A percentile compares a stretch with the other conserved stretches of the same genome.
These are phyloP conservation scores for Cepaea hortensis DNA, from an alignment of 2,888 invertebrate genomes.

Conservation along the genomic window DNA sequence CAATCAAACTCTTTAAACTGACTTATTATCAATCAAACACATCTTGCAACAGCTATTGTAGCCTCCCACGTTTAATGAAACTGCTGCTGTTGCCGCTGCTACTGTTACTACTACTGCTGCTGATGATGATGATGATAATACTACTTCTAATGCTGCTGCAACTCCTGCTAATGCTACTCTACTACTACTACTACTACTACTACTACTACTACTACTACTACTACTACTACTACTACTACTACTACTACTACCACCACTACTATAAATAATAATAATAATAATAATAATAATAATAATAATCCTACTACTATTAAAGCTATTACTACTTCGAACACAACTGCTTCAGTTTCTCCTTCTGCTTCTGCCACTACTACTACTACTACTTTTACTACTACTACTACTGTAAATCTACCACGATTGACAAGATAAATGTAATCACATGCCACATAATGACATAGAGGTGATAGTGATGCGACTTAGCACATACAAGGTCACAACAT, in stretches of 20 bases:
- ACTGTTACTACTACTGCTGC: not conserved
- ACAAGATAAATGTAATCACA: no score
- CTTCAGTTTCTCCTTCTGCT: not conserved
- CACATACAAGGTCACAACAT: no score
- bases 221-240: not conserved
- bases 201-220: slow-evolving; percentile 5
- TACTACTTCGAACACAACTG: not conserved
- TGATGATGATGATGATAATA: no score
- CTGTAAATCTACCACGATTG: no score
- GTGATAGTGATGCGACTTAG: no score
- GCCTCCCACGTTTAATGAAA: not conserved
- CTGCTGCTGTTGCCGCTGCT: not conserved
- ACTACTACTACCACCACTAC: not conserved
- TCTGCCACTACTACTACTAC: no score
- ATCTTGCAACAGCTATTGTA: not conserved
- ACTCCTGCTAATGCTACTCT: no score
- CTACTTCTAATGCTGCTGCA: no score
- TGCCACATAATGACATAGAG: no score
- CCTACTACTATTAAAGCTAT: not conserved
- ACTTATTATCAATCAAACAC: no score
- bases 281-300: not conserved
- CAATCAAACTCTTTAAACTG: no score
- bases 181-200: not conserved
- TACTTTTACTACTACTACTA: not conserved
- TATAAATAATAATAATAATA: not conserved